A percentile compares a stretch with the other conserved stretches of the same genome.
Conservation (phyloP, 2,797 vertebrate genomes). For the Semaprochilodus insignis region DNA sequence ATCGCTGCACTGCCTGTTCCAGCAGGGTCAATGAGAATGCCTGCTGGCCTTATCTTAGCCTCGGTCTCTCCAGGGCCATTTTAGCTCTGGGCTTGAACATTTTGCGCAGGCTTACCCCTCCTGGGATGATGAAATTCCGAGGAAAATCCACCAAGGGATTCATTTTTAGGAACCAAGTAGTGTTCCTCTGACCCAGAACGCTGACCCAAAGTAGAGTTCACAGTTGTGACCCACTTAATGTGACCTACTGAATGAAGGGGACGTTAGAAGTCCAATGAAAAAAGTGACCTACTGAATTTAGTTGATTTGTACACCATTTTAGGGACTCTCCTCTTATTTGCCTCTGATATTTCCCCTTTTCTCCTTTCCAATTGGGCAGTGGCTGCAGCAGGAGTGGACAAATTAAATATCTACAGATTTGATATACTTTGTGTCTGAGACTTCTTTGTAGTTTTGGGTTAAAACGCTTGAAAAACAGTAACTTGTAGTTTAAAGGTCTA, state of each 20-base stretch:
- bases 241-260: background rate
- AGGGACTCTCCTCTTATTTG: too few species aligned
- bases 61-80: slow-evolving; percentile 16
- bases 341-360: too few species aligned
- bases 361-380: too few species aligned
- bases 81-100: background rate
- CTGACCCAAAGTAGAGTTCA: background rate
- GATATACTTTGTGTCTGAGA: too few species aligned
- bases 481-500: too few species aligned
- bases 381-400: too few species aligned
- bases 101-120: background rate
- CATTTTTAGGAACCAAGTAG: slow-evolving; percentile 14
- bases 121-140: slow-evolving; percentile 11
- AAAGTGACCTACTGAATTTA: background rate
- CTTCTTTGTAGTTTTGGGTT: too few species aligned
- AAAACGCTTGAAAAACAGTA: too few species aligned
- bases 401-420: too few species aligned
- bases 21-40: slow-evolving; percentile 67
- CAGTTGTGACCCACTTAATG: background rate
- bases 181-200: background rate
- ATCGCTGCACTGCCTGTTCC: slow-evolving; percentile 60
- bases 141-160: slow-evolving; percentile 21
- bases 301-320: background rate
- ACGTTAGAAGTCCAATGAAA: background rate
- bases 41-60: slow-evolving; percentile 53